Evolutionary conservation across 2,888 invertebrate genomes (phyloP).

Genomic region (Glaucopsyche alexis): DNA sequence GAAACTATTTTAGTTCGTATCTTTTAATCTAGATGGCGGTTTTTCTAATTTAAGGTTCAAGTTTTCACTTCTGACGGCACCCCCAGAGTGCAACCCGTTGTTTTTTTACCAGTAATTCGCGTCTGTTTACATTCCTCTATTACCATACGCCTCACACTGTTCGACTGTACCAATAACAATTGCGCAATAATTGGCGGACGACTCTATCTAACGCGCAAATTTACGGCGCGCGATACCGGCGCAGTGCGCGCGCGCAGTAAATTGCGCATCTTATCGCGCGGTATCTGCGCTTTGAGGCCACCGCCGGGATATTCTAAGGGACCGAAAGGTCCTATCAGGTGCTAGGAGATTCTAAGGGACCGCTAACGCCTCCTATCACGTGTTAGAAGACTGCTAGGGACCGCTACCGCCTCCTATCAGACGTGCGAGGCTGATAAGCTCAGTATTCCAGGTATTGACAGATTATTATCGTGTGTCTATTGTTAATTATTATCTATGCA

Average conservation of each 20-base stretch:
- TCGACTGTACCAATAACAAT: slow-evolving; percentile 41
- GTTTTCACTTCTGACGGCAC: no score
- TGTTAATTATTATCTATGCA: neutral
- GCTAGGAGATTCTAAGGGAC: slow-evolving; percentile 20
- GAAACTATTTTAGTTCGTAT: no score
- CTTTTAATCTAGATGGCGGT: no score
- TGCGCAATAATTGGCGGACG: slow-evolving; percentile 72
- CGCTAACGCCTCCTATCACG: neutral
- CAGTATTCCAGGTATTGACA: neutral
- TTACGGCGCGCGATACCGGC: slow-evolving; percentile 70
- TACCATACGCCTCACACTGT: neutral
- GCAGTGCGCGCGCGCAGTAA: slow-evolving; percentile 64
- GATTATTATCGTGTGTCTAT: slow-evolving; percentile 5
- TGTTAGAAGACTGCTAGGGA: neutral
- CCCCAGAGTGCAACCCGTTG: no score
- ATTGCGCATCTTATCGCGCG: slow-evolving; percentile 75
- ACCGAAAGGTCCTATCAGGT: slow-evolving; percentile 50
- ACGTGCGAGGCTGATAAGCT: neutral
- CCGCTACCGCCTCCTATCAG: neutral
- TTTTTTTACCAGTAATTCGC: no score
- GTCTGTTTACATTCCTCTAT: no score
- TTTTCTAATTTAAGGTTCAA: no score
- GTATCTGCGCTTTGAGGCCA: slow-evolving; percentile 65
- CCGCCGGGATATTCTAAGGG: slow-evolving; percentile 72
- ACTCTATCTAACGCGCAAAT: slow-evolving; percentile 79